phyloP scores from a whole-genome alignment of 2,113 vertebrate genomes.

The Mus pahari region DNA sequence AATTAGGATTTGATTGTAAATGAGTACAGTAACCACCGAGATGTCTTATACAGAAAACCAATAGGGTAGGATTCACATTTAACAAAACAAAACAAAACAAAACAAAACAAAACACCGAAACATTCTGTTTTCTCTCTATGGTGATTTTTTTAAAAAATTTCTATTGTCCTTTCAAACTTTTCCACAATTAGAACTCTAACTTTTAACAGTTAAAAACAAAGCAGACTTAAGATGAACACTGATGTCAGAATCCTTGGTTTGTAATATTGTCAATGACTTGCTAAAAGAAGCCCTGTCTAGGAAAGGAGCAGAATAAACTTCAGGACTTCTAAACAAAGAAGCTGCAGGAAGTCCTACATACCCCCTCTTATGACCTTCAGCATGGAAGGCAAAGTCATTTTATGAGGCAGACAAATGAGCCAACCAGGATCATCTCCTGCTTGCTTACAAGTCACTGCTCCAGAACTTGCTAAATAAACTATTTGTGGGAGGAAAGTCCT shows the following conservation, averaged over 20 bases:
- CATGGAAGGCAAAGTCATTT: conserved; percentile 16
- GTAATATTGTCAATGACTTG: background rate
- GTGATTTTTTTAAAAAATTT: background rate
- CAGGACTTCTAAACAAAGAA: background rate
- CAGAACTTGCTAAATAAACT: conserved; percentile 35
- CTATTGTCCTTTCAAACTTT: conserved; percentile 5
- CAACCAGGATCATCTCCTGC: background rate
- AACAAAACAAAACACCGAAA: too few species aligned
- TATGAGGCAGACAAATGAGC: conserved; percentile 26
- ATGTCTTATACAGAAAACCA: background rate
- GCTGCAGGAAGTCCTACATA: background rate
- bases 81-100: conserved; percentile 43
- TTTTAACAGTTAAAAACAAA: conserved; percentile 38
- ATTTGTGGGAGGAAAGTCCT: background rate
- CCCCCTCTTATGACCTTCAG: background rate
- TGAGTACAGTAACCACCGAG: background rate
- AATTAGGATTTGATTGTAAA: background rate
- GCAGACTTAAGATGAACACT: background rate
- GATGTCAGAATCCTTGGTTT: background rate
- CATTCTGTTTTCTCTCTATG: conserved; percentile 14
- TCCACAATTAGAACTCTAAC: background rate
- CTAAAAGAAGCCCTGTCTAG: background rate
- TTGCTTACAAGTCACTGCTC: background rate
- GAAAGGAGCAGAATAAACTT: background rate
- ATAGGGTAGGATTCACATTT: background rate